These are phyloP conservation scores for Mercenaria mercenaria DNA, from an alignment of 1,140 invertebrate species.

Conservation along the genomic window DNA sequence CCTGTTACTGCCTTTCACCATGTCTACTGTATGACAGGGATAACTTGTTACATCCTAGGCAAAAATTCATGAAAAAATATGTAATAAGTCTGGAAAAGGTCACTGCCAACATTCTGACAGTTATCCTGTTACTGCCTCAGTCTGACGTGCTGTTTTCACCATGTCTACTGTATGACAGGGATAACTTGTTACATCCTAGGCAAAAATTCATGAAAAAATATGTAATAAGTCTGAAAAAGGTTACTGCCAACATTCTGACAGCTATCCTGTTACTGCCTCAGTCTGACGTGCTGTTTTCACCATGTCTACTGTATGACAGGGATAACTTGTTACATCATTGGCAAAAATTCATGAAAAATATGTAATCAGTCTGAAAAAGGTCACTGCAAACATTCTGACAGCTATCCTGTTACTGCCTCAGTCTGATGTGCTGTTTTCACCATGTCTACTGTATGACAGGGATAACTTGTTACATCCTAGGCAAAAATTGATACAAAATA, in stretches of 20 bases:
- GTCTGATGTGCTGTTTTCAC: too few species aligned
- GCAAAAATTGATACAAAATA: too few species aligned
- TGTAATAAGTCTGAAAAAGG: slow-evolving; percentile 13
- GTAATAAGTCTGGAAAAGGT: neutral
- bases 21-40: slow-evolving; percentile 41
- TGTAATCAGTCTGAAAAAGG: too few species aligned
- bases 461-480: too few species aligned
- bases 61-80: neutral
- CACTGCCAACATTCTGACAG: neutral
- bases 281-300: slow-evolving; percentile 58
- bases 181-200: slow-evolving; percentile 60
- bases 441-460: too few species aligned
- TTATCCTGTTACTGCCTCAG: slow-evolving; percentile 12
- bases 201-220: slow-evolving; percentile 19
- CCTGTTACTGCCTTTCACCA: too few species aligned
- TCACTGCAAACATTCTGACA: too few species aligned
- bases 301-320: slow-evolving; percentile 37
- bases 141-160: slow-evolving; percentile 61
- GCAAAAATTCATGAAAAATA: neutral
- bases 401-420: too few species aligned
- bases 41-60: slow-evolving; percentile 45
- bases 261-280: slow-evolving; percentile 26
- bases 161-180: slow-evolving; percentile 38
- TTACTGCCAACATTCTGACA: too few species aligned
- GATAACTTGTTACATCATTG: slow-evolving; percentile 60